These are phyloP conservation scores for Chalcis sispes DNA, from an alignment of 2,888 invertebrate genomes.

Conservation along the genomic window DNA sequence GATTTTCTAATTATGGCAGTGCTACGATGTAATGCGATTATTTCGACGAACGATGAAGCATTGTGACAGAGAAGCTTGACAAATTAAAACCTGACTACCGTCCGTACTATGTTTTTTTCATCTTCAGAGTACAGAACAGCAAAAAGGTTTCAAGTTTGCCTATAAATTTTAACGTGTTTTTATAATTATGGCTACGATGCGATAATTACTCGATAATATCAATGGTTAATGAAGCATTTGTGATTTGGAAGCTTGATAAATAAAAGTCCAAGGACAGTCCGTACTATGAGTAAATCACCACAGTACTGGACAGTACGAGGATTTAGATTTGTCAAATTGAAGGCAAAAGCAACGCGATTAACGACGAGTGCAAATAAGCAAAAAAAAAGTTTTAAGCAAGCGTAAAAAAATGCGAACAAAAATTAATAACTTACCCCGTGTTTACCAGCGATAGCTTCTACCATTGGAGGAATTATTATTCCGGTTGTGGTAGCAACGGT, in stretches of 20 bases:
- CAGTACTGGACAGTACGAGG: slow-evolving; percentile 62
- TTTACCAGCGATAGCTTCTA: slow-evolving; percentile 80
- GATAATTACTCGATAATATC: not conserved
- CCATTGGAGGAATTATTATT: slow-evolving; percentile 83
- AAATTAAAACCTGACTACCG: slow-evolving; percentile 62
- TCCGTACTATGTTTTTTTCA: slow-evolving; percentile 62
- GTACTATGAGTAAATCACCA: slow-evolving; percentile 65
- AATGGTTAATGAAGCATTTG: not conserved
- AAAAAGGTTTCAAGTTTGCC: not conserved
- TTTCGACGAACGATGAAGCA: not conserved
- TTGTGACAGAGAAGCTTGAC: not conserved
- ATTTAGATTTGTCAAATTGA: slow-evolving; percentile 48
- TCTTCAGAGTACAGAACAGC: slow-evolving; percentile 60
- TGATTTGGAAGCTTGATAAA: not conserved
- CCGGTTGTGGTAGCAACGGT: slow-evolving; percentile 84
- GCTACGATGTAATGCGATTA: too few relatives aligned
- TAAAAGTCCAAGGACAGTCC: slow-evolving; percentile 63
- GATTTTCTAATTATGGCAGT: too few relatives aligned
- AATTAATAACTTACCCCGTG: slow-evolving; percentile 54
- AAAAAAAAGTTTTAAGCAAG: not conserved
- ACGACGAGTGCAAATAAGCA: not conserved
- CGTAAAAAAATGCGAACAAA: not conserved
- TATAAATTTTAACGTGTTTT: not conserved
- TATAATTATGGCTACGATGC: too few relatives aligned
- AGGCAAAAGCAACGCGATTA: not conserved